phyloP scores from a whole-genome alignment of 1,140 invertebrate genomes.

The Teleogryllus occipitalis region DNA sequence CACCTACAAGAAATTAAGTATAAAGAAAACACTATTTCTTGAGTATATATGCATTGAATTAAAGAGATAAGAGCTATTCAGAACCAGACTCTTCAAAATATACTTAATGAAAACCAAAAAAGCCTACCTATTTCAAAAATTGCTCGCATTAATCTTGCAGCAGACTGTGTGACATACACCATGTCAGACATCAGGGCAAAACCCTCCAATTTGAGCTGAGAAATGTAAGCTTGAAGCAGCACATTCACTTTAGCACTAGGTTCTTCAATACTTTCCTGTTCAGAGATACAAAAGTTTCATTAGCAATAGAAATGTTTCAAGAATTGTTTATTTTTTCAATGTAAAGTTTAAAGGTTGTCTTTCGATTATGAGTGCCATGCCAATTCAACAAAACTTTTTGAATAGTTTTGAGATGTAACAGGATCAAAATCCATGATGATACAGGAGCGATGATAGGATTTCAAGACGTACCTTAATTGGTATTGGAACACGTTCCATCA shows the following conservation, averaged over 20 bases:
- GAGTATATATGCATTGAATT: too few species aligned
- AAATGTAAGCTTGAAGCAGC: constrained; percentile 95
- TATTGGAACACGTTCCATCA: constrained; percentile 96
- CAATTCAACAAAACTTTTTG: too few species aligned
- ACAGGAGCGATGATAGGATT: too few species aligned
- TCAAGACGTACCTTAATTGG: constrained; percentile 68
- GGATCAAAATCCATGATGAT: too few species aligned
- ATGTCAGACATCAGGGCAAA: constrained; percentile 99
- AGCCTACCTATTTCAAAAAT: constrained; percentile 85
- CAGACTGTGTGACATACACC: constrained; percentile 98
- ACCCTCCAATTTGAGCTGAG: constrained; percentile 94
- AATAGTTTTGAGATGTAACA: too few species aligned
- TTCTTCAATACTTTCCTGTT: constrained; percentile 89
- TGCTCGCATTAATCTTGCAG: constrained; percentile 86
- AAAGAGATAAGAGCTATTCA: too few species aligned
- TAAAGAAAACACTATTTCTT: too few species aligned
- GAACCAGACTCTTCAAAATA: too few species aligned
- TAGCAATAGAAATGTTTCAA: constrained; percentile 7
- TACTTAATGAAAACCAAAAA: too few species aligned
- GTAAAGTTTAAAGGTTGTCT: not conserved
- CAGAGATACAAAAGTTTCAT: not conserved
- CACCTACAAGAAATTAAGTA: too few species aligned
- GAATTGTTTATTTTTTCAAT: not conserved
- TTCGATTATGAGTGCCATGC: not conserved
- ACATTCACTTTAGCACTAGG: constrained; percentile 96